Percentiles rank a stretch among this genome's conserved stretches.
Conservation (phyloP, 2,113 vertebrate genomes). For the Pygoscelis adeliae region DNA sequence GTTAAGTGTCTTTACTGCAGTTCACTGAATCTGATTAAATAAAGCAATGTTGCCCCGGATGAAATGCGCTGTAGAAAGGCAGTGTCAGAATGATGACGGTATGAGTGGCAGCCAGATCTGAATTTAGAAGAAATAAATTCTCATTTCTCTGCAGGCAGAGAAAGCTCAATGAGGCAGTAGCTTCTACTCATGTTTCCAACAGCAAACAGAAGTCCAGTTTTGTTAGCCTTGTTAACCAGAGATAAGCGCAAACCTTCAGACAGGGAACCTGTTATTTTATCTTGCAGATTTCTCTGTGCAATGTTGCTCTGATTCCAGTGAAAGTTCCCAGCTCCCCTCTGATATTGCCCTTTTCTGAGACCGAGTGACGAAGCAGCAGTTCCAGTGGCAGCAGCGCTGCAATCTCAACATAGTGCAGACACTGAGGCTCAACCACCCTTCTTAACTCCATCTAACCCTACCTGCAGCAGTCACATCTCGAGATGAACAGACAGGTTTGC, state of each 20-base stretch:
- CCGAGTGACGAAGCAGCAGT: fast-evolving
- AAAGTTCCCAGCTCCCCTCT: not conserved
- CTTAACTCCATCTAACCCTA: not conserved
- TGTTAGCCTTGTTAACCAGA: not conserved
- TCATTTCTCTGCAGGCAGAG: not conserved
- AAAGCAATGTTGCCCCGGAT: not conserved
- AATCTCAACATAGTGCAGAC: fast-evolving
- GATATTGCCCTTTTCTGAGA: not conserved
- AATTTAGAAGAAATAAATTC: not conserved
- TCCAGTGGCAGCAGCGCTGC: fast-evolving
- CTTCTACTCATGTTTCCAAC: not conserved
- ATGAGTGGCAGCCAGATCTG: not conserved
- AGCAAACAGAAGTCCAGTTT: not conserved
- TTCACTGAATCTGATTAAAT: slow-evolving; percentile 6
- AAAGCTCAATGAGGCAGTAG: not conserved
- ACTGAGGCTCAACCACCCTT: not conserved
- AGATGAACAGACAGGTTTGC: not conserved
- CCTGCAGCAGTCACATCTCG: not conserved
- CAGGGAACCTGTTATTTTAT: not conserved
- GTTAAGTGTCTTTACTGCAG: not conserved
- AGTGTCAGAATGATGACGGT: not conserved
- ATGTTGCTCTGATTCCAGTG: not conserved
- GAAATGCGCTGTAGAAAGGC: not conserved
- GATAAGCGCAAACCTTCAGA: not conserved
- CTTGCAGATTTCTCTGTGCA: not conserved